Evolutionary conservation across 2,113 vertebrate species (phyloP).

Genomic region (Ancistrus triradiatus): DNA sequence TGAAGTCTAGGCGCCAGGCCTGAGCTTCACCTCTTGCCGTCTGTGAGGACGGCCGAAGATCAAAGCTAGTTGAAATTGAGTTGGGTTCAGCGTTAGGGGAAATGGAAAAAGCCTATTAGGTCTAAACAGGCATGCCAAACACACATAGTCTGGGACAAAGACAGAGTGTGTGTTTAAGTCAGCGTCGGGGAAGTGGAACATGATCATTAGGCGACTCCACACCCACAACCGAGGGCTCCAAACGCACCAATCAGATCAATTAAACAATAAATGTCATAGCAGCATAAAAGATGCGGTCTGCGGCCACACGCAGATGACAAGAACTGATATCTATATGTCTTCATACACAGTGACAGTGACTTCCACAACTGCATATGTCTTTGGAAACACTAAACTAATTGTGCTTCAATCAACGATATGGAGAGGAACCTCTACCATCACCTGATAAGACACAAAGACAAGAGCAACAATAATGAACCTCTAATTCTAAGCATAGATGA

Average conservation of each 20-base stretch:
- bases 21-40: slow-evolving; percentile 26
- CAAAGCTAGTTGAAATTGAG: slow-evolving; percentile 47
- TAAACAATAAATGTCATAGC: slow-evolving; percentile 73
- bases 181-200: slow-evolving; percentile 71
- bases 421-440: slow-evolving; percentile 9
- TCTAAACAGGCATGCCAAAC: slow-evolving; percentile 15
- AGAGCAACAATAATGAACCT: too few relatives aligned
- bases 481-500: too few relatives aligned
- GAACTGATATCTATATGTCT: slow-evolving; percentile 17
- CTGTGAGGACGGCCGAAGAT: slow-evolving; percentile 31
- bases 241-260: slow-evolving; percentile 75
- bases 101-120: slow-evolving; percentile 42
- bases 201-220: slow-evolving; percentile 74
- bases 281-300: slow-evolving; percentile 68
- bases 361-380: slow-evolving; percentile 16
- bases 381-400: slow-evolving; percentile 24
- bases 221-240: slow-evolving; percentile 69
- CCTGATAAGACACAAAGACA: background rate
- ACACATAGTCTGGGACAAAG: slow-evolving; percentile 35
- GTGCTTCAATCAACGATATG: background rate
- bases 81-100: slow-evolving; percentile 39
- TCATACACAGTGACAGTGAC: slow-evolving; percentile 8
- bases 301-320: slow-evolving; percentile 63
- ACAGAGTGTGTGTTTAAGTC: slow-evolving; percentile 66
- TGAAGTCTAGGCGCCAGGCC: slow-evolving; percentile 32